Base-by-base conservation (phyloP, 2,113 vertebrate species). In the Panthera leo region DNA sequence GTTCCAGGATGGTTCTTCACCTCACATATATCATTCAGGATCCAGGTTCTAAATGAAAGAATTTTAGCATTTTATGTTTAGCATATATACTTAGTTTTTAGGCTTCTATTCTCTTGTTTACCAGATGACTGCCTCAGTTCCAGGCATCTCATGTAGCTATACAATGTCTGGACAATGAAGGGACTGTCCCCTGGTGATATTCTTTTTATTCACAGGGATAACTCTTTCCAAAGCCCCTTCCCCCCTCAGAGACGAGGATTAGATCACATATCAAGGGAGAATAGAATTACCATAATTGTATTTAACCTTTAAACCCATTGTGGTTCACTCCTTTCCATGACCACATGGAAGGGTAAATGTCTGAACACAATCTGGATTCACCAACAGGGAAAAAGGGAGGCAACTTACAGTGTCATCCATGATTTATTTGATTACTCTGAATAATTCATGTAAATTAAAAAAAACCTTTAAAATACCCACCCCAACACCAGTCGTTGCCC, bases 201-300 rank as follows among this genome's bases (percentile, higher is more conserved):
- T 89, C 25, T 96, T 97, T 90, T 67, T 67, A 83, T 86, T 89
- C 89, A n/a, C 19, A 82, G 3, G 9, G 16, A 84, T 36, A 97
- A 79, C 2, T 0, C 27, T 94, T 95, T 92, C 25, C 11, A 68
- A 65, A 91, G 25, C 4, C 42, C 51, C 29, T 89, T 89, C 15
- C 12, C 18, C 68, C 16, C 31, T 14, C 16, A 76, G 42, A 73
- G 71, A 85, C 5, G 45, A 27, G 45, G 31, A 63, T 5, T 76
- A 71, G 51, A 23, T 82, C 6, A 34, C 2, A n/a, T 70, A 15
- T 18, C 19, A 48, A 75, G 14, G 34, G 19, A 9, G 51, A 48
- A 19, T 55, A 84, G 55, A 48, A 55, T 80, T 42, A 84, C 2
- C 21, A 34, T 31, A 34, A 23, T 68, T 94, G 1, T 55, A 8